Evolutionary conservation across 1,140 invertebrate genomes (phyloP).

Genomic region (Protaetia brevitarsis): DNA sequence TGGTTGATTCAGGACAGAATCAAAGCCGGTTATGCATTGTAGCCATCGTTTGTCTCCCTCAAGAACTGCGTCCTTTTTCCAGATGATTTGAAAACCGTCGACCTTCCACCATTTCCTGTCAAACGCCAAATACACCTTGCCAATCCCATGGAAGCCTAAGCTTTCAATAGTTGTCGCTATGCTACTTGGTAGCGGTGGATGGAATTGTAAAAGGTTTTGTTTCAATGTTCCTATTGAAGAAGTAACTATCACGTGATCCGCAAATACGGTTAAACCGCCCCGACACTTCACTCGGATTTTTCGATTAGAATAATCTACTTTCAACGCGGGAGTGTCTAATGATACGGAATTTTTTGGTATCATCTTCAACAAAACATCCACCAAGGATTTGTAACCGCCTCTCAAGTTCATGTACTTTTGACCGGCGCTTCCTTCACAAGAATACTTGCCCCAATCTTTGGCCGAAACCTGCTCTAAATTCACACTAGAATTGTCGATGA

Average conservation of each 20-base stretch:
- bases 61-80: constrained; percentile 53
- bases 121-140: constrained; percentile 71
- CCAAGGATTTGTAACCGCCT: constrained; percentile 55
- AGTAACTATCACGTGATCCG: constrained; percentile 61
- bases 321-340: constrained; percentile 51
- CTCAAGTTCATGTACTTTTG: constrained; percentile 59
- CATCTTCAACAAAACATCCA: constrained; percentile 49
- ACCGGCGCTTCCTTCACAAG: constrained; percentile 51
- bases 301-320: constrained; percentile 42
- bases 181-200: constrained; percentile 58
- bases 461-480: constrained; percentile 55
- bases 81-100: constrained; percentile 61
- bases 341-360: constrained; percentile 49
- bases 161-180: constrained; percentile 52
- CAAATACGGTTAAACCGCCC: constrained; percentile 24
- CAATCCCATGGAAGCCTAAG: constrained; percentile 67
- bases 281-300: constrained; percentile 32
- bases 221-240: constrained; percentile 67
- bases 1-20: constrained; percentile 55
- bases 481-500: constrained; percentile 65
- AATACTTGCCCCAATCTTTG: constrained; percentile 59
- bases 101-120: constrained; percentile 63
- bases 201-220: constrained; percentile 46
- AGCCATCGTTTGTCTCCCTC: constrained; percentile 48
- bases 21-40: constrained; percentile 63